Evolutionary conservation across 2,113 vertebrate genomes (phyloP).

Genomic region (Peromyscus polionotus): DNA sequence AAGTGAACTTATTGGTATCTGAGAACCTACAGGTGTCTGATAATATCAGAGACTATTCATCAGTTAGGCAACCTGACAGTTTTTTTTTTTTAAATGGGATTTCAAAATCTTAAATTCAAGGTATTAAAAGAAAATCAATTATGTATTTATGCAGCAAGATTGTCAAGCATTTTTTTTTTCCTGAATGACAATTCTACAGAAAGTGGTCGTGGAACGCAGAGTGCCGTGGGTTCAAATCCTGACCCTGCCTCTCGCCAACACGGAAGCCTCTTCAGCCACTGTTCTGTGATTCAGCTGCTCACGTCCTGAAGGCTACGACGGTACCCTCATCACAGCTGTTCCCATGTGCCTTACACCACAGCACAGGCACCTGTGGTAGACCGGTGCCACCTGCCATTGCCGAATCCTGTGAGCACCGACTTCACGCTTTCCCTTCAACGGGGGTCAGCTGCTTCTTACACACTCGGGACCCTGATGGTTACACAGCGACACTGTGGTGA

Average conservation of each 20-base stretch:
- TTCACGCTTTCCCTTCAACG: not conserved
- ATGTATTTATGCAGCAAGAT: not conserved
- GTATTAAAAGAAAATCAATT: not conserved
- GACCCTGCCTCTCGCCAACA: not conserved
- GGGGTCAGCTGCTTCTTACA: not conserved
- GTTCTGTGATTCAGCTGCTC: not conserved
- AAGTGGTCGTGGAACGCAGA: not conserved
- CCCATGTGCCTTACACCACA: not conserved
- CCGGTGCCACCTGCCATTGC: not conserved
- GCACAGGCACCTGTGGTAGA: not conserved
- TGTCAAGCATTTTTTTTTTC: not conserved
- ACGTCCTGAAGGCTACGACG: too few species aligned
- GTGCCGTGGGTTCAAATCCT: not conserved
- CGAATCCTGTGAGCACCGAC: not conserved
- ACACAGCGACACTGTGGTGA: not conserved
- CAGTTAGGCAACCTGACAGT: not conserved
- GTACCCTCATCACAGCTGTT: not conserved
- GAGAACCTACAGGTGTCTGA: not conserved
- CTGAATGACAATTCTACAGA: not conserved
- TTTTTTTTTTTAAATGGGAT: not conserved
- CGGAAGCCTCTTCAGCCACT: accelerated
- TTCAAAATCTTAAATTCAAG: slow-evolving; percentile 30
- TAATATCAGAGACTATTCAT: slow-evolving; percentile 30
- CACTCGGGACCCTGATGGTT: not conserved
- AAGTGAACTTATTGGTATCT: not conserved